Base-by-base conservation (phyloP, 2,113 vertebrate genomes). In the Pterocles gutturalis region DNA sequence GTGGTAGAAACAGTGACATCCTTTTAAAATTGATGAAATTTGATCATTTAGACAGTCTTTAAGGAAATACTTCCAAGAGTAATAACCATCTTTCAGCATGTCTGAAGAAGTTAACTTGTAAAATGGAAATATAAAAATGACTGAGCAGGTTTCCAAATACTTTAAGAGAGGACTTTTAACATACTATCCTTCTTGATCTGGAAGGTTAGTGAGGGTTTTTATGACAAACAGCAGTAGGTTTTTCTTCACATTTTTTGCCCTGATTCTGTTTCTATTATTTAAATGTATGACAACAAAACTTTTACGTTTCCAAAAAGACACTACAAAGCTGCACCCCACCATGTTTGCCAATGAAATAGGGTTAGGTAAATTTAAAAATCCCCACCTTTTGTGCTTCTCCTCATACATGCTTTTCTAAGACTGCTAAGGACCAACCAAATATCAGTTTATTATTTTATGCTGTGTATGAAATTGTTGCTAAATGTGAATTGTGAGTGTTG, bases 301-400 rank as follows among this genome's bases (percentile, higher is more conserved):
- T 57, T 26, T 20, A 7, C 13, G 25, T 81, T 92, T 91, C 29
- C 17, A 11, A 7, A 66, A 11, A 75, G 25, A 62, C 15, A 13
- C 11, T 72, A 9, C 25, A 71, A 62, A 43, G 28, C 22, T 31
- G 36, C 22, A 53, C 3, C 3, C 1, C 1, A 20, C 1, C 1
- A 1, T 29, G 1, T 87, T 70, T 88, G 29, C 8, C 21, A 49
- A 7, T 53, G 10, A 61, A 81, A 58, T 13, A 66, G 2, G 1
- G 7, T 17, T 69, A 64, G 7, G 25, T 7, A 83, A 61, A 76
- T 46, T 34, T 28, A 51, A 18, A 33, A 66, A 57, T 65, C 3
- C 9, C 20, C 3, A 31, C 2, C 12, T 8, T 19, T 5, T 12
- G 7, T 41, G 13, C 1, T 5, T 75, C 55, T 79, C 10, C 26